These are phyloP conservation scores for Cyanoderma ruficeps DNA, from an alignment of 2,113 vertebrate species.

Conservation along the genomic window DNA sequence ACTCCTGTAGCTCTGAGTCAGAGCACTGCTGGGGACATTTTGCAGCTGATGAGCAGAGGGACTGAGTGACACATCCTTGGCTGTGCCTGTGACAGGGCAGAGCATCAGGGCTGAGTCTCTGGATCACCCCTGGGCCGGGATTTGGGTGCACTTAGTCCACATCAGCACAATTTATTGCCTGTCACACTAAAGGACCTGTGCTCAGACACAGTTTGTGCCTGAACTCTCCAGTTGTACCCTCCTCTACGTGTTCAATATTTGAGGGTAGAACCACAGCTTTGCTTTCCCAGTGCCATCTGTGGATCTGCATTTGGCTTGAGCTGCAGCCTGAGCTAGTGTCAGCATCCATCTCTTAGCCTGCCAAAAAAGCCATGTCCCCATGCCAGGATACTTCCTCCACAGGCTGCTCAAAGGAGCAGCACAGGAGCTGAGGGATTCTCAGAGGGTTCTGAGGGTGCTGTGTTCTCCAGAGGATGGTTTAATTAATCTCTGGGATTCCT, in stretches of 20 bases:
- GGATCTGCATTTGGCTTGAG: background rate
- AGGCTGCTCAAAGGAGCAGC: background rate
- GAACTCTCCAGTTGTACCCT: background rate
- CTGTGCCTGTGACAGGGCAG: background rate
- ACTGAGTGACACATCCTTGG: background rate
- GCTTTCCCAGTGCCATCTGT: background rate
- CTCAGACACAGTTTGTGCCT: background rate
- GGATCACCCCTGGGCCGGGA: background rate
- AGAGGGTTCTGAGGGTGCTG: background rate
- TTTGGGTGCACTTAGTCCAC: background rate
- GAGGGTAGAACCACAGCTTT: background rate
- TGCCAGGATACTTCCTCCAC: background rate
- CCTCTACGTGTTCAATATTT: rapidly evolving
- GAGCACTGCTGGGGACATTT: background rate
- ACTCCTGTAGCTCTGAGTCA: background rate
- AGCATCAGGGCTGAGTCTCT: background rate
- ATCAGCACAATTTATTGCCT: background rate
- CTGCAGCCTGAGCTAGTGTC: background rate
- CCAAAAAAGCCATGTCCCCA: background rate
- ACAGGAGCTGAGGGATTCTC: background rate
- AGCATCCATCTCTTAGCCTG: background rate
- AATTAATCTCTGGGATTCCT: background rate
- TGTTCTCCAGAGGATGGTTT: background rate
- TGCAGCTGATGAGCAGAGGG: background rate
- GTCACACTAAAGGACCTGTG: background rate